Evolutionary conservation across 2,797 vertebrate species (phyloP), one percentile per base, ranked within the genome.

Genomic region (Euphonia xanthogaster): DNA sequence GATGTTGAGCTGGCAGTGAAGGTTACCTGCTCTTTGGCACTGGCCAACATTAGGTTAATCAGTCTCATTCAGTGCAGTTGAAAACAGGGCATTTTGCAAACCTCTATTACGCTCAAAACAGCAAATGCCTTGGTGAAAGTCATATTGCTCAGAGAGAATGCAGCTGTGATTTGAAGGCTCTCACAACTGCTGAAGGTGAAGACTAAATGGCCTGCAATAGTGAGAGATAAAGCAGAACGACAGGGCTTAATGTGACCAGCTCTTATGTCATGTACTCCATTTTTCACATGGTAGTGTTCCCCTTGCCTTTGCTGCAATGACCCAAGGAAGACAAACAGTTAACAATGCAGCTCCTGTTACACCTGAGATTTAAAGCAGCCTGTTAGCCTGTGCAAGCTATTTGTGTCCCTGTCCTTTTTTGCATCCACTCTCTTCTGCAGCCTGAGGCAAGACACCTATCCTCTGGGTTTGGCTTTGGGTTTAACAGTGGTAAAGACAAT

Each of bases 71-170:
- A 72, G 31, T 74, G 62, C 57, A 12, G 37, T 61, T 80, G 82
- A 93, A 94, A 90, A 91, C n/a, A 12, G 18, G 45, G 44, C 11
- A 30, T 72, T 88, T 93, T 93, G 79, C 53, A 90, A 85, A 88
- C 80, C 25, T 90, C 90, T n/a, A 24, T 80, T 77, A 67, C 0
- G 2, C 58, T 90, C 50, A 85, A 63, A 89, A 51, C 24, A 90
- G 50, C 40, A 85, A 90, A 83, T 71, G 57, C 55, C 42, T 85
- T 75, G 45, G 57, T 85, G 89, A 74, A 86, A 93, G n/a, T 81
- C 54, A 33, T 66, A 61, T 39, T 68, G 53, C 74, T 92, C 37
- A n/a, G 51, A 61, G 33, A 66, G 24, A 86, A 66, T 54, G 53
- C 53, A 75, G 48, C 63, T 57, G 15, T 62, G 63, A 70, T 70